Evolutionary conservation across 2,797 vertebrate genomes (phyloP).

Genomic region (Bradypodion ventrale): DNA sequence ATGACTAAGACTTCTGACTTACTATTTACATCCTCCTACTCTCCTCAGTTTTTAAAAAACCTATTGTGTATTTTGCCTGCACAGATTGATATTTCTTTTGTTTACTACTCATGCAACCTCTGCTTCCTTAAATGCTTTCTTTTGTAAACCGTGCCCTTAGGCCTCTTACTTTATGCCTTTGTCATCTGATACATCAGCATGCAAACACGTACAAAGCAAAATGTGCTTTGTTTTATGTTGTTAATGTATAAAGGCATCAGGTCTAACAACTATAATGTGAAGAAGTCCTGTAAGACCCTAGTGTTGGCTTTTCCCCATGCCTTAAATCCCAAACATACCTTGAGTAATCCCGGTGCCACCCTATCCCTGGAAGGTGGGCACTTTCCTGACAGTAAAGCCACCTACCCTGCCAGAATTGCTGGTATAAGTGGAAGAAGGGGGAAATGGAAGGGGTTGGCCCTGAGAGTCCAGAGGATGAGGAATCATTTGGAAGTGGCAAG

Average conservation of each 20-base stretch:
- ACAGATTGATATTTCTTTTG: neutral
- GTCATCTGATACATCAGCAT: constrained; percentile 16
- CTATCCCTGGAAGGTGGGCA: too few relatives aligned
- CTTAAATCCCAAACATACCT: too few relatives aligned
- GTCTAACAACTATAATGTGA: neutral
- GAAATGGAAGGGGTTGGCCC: too few relatives aligned
- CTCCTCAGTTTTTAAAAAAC: constrained; percentile 16
- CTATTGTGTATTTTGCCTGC: accelerated
- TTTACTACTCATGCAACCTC: neutral
- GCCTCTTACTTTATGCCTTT: constrained; percentile 7
- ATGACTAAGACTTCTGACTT: constrained; percentile 61
- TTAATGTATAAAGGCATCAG: neutral
- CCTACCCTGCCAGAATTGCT: too few relatives aligned
- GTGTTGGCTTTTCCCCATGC: too few relatives aligned
- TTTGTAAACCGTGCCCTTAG: constrained; percentile 14
- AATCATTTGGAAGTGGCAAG: too few relatives aligned
- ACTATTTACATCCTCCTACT: constrained; percentile 29
- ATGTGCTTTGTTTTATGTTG: neutral
- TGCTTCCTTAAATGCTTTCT: neutral
- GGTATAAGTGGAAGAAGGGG: too few relatives aligned
- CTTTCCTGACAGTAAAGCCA: too few relatives aligned
- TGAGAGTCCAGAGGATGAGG: too few relatives aligned
- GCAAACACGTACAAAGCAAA: too few relatives aligned
- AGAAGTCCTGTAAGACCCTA: too few relatives aligned
- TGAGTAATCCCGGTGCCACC: too few relatives aligned